These are phyloP conservation scores for Pantherophis vulpinus DNA, from an alignment of 2,797 vertebrate genomes.

Conservation along the genomic window DNA sequence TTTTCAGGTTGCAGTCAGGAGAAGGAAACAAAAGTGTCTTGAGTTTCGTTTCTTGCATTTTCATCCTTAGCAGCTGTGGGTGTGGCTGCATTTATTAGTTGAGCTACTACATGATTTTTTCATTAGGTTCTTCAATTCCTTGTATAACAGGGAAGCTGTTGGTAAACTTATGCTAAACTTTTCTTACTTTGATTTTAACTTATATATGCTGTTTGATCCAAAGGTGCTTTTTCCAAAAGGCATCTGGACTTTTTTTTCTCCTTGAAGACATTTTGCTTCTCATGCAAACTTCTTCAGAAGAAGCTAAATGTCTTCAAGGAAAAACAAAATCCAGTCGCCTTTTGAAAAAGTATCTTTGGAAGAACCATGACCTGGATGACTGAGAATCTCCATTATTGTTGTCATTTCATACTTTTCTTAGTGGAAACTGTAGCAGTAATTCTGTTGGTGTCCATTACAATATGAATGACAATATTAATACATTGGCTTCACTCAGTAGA, in stretches of 20 bases:
- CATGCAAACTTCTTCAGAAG: not conserved
- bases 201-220: not conserved
- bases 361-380: not conserved
- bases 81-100: not conserved
- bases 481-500: not conserved
- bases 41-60: not conserved
- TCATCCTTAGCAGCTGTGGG: not conserved
- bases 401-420: not conserved
- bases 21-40: no score
- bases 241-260: not conserved
- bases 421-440: not conserved
- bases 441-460: not conserved
- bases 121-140: not conserved
- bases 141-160: not conserved
- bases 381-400: not conserved
- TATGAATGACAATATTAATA: not conserved
- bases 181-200: not conserved
- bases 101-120: not conserved
- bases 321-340: not conserved
- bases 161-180: not conserved
- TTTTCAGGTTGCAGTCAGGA: not conserved
- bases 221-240: not conserved
- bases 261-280: not conserved
- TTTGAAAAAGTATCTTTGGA: not conserved
- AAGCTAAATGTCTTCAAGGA: not conserved